Evolutionary conservation across 2,888 invertebrate genomes (phyloP).

Genomic region (Parnassius orleans): DNA sequence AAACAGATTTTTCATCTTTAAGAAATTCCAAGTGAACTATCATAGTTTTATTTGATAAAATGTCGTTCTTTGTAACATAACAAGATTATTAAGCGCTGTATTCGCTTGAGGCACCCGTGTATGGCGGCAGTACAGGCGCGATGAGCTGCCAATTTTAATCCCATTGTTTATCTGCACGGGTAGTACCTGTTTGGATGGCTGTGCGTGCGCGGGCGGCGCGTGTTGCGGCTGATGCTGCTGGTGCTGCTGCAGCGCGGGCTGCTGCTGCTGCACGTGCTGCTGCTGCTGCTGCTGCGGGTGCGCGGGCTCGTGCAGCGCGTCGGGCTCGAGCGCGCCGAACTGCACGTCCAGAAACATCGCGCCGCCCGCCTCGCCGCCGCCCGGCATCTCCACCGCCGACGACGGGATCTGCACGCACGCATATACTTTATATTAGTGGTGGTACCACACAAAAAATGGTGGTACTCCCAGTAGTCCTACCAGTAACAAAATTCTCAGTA

Average conservation of each 20-base stretch:
- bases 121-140: no score
- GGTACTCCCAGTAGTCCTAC: no score
- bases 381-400: slow-evolving; percentile 98
- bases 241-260: slow-evolving; percentile 15
- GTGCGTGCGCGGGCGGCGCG: slow-evolving; percentile 19
- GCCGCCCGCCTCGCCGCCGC: slow-evolving; percentile 86
- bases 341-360: slow-evolving; percentile 93
- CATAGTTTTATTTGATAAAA: no score
- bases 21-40: no score
- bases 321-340: slow-evolving; percentile 91
- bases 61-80: no score
- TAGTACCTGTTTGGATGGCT: slow-evolving; percentile 30
- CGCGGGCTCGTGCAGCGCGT: slow-evolving; percentile 41
- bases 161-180: no score
- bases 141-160: no score
- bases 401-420: slow-evolving; percentile 87
- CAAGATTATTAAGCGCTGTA: no score
- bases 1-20: no score
- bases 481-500: no score
- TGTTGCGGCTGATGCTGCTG: slow-evolving; percentile 5
- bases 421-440: neutral
- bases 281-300: slow-evolving; percentile 79
- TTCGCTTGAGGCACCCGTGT: no score
- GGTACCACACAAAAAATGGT: no score
- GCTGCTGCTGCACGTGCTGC: slow-evolving; percentile 3